Evolutionary conservation across 53 echinoderm and acorn worm genomes (phyloP), one percentile per base, ranked within the genome.

Genomic region (Crossaster papposus): DNA sequence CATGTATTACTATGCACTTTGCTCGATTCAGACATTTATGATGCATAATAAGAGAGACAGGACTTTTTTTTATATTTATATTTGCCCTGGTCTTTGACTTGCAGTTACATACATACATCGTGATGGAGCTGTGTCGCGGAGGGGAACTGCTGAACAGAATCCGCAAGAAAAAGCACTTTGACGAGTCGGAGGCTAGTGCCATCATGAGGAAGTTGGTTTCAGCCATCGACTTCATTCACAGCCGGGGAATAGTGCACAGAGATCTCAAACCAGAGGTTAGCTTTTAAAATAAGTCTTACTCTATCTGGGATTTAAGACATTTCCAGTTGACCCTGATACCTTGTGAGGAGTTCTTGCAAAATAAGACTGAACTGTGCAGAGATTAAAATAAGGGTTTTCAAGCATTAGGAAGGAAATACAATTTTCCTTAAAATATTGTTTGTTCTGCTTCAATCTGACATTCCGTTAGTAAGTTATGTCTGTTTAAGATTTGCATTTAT

Each of bases 191-290:
- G 77, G 99, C 96, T 15, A 99, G 99, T 35, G 51, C 91, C 54
- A 99, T 99, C 89, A 99, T 99, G 99, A 96, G 90, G 78, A 96
- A 96, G 81, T 88, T 99, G 24, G 99, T 96, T 14, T 99, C 99
- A 20, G 99, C 99, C 6, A 96, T 99, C 17, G 93, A 82, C 37
- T 96, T 92, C 89, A 96, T 99, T 90, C 99, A 99, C 72, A 94
- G 83, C 34, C 91, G 92, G 77, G 99, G 99, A 65, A 95, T 99
- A 10, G 99, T 99, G 24, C 99, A 99, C 80, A 89, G 99, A 28
- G 99, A 99, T 58, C 88, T 99, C 29, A 99, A 99, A 87, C 99
- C 99, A 89, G 99, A 99, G 95, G 99, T 99, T 82, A 83, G 62
- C n/a, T 33, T 7, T 26, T 0, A 10, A 68, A 11, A 2, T 4